Evolutionary conservation across 1,140 invertebrate species (phyloP).

Genomic region (Drosophila ficusphila): DNA sequence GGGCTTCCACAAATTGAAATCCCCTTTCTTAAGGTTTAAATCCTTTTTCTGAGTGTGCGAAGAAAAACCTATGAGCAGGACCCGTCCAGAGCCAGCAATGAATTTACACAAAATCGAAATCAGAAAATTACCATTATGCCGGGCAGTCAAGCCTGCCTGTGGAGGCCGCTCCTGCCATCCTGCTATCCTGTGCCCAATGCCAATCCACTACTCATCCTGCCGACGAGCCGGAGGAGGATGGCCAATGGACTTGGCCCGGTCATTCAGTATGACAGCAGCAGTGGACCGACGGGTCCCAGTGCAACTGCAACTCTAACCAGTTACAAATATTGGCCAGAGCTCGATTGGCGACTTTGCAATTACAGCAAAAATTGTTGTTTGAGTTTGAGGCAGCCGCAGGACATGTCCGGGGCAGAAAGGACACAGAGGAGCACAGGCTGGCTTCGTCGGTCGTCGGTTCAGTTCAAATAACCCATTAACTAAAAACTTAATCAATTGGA

Average conservation of each 20-base stretch:
- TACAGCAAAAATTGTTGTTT: slow-evolving; percentile 80
- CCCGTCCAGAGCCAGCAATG: slow-evolving; percentile 60
- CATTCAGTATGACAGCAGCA: slow-evolving; percentile 72
- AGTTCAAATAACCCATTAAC: slow-evolving; percentile 82
- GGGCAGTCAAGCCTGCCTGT: slow-evolving; percentile 53
- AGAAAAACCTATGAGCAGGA: slow-evolving; percentile 18
- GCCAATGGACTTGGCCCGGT: slow-evolving; percentile 28
- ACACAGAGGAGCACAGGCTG: slow-evolving; percentile 6
- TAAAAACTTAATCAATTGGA: slow-evolving; percentile 83
- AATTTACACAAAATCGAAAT: slow-evolving; percentile 83
- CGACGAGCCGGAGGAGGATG: slow-evolving; percentile 18
- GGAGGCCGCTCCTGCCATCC: not conserved
- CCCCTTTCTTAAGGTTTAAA: too few relatives aligned
- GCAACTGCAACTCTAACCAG: slow-evolving; percentile 79
- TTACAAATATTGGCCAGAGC: slow-evolving; percentile 75
- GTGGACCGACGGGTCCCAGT: slow-evolving; percentile 38
- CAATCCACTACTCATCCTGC: slow-evolving; percentile 12
- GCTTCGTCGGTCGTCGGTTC: slow-evolving; percentile 28
- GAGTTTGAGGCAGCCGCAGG: slow-evolving; percentile 61
- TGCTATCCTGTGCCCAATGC: slow-evolving; percentile 1
- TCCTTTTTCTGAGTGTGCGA: not conserved
- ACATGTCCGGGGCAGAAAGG: slow-evolving; percentile 42
- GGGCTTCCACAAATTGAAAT: too few relatives aligned
- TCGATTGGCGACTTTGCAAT: slow-evolving; percentile 75
- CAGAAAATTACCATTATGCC: slow-evolving; percentile 81